Evolutionary conservation across 2,113 vertebrate species (phyloP), one percentile per base, ranked within the genome.

Genomic region (Antechinus flavipes): DNA sequence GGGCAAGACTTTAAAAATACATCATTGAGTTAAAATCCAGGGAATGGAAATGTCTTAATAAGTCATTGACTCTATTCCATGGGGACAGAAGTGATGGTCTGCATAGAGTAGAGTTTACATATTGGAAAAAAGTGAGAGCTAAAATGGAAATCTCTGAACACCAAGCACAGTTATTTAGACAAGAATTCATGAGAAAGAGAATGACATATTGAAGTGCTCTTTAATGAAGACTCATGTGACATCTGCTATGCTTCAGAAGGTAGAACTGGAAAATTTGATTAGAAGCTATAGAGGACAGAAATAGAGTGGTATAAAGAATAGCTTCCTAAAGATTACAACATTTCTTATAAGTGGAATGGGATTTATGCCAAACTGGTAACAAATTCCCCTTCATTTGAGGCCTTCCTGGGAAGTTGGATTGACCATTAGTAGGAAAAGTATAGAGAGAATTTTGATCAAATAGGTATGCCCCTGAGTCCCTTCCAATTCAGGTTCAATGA

Each of bases 1-100:
- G 90, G 91, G 89, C 93, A 94, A 93, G 54, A 76, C 46, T 94
- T 61, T 27, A 92, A 93, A 95, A 92, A n/a, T 90, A 5, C 54
- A 27, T 91, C 89, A 89, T 53, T 89, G 27, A 54, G 30, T 61
- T 49, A 91, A 30, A 91, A 90, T 23, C 8, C 16, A 47, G 42
- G 42, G 50, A 10, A 16, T 68, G 6, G 0, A 2, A 10, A 9
- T 25, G 26, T 94, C 61, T 91, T 76, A 2, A 68, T 89, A 89
- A 53, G 55, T 49, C 91, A 2, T 50, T 55, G 56, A 25, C 24
- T 61, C 11, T 5, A 53, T 55, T 52, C 50, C 27, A 47, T 46
- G 89, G 68, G 91, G 56, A 49, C 0, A 2, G 11, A 54, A 6
- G 24, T 61, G 23, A 54, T 11, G 47, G 8, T 46, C 14, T 8